phyloP scores from a whole-genome alignment of 1,140 invertebrate species.

The Drosophila sucinea region DNA sequence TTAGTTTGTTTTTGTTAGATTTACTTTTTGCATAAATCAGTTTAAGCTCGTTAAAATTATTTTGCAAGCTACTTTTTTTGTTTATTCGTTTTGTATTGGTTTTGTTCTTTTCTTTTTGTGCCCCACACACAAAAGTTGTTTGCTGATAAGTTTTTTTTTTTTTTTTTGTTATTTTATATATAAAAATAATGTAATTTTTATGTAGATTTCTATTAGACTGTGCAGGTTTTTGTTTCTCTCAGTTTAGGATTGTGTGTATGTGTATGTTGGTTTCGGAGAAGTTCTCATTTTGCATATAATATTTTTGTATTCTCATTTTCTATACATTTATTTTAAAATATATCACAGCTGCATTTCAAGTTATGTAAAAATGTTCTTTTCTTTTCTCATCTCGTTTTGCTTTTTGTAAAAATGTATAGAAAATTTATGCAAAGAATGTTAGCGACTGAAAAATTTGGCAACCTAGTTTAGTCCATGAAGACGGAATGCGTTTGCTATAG shows the following conservation, averaged over 20 bases:
- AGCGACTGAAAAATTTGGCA: slow-evolving; percentile 72
- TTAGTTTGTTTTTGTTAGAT: slow-evolving; percentile 15
- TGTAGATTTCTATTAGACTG: slow-evolving; percentile 34
- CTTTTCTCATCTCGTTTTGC: slow-evolving; percentile 27
- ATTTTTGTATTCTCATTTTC: slow-evolving; percentile 36
- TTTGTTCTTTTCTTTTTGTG: slow-evolving; percentile 27
- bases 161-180: slow-evolving; percentile 13
- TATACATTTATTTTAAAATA: slow-evolving; percentile 71
- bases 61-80: slow-evolving; percentile 35
- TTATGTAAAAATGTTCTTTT: slow-evolving; percentile 47
- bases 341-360: slow-evolving; percentile 80
- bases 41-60: slow-evolving; percentile 51
- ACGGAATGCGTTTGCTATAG: slow-evolving; percentile 70
- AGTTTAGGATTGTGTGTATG: slow-evolving; percentile 44
- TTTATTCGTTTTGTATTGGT: slow-evolving; percentile 11
- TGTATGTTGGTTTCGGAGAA: slow-evolving; percentile 43
- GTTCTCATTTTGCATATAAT: slow-evolving; percentile 39
- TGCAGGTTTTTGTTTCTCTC: slow-evolving; percentile 47
- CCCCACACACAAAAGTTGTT: slow-evolving; percentile 40
- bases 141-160: not conserved
- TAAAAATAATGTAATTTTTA: slow-evolving; percentile 63
- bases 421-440: slow-evolving; percentile 60
- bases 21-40: slow-evolving; percentile 26
- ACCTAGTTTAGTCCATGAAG: slow-evolving; percentile 72
- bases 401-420: slow-evolving; percentile 69